A percentile compares a stretch with the other conserved stretches of the same genome.
Conservation (phyloP, 2,888 invertebrate genomes). For the Agrotis clavis region DNA sequence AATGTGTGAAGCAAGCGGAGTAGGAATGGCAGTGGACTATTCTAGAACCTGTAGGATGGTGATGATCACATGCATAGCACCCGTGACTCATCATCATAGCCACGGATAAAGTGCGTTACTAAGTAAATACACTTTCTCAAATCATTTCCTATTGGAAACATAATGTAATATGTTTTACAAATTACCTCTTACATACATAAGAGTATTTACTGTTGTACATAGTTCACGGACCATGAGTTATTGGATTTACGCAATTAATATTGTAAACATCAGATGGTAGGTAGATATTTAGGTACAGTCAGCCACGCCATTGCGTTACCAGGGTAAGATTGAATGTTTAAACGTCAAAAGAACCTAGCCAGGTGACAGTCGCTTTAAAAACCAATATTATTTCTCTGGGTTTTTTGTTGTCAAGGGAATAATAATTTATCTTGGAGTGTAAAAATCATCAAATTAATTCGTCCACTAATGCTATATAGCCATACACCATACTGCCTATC, state of each 20-base stretch:
- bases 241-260: slow-evolving; percentile 74
- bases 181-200: slow-evolving; percentile 41
- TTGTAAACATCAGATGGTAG: slow-evolving; percentile 73
- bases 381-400: too few relatives aligned
- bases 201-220: not conserved
- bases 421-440: too few relatives aligned
- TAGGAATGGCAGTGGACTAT: too few relatives aligned
- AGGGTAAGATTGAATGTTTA: not conserved
- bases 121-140: slow-evolving; percentile 41
- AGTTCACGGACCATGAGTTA: slow-evolving; percentile 37
- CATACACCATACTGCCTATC: too few relatives aligned
- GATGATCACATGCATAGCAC: not conserved
- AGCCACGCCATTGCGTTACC: too few relatives aligned
- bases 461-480: too few relatives aligned
- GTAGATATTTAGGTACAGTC: slow-evolving; percentile 27
- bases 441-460: too few relatives aligned
- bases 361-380: not conserved
- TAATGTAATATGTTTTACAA: slow-evolving; percentile 51
- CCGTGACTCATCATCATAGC: not conserved
- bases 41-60: too few relatives aligned
- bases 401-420: too few relatives aligned
- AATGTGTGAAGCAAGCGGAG: too few relatives aligned
- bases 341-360: not conserved
- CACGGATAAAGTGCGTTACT: slow-evolving; percentile 17
- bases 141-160: slow-evolving; percentile 46